Conservation (phyloP, 1,140 invertebrate genomes). For the Campodea augens region DNA sequence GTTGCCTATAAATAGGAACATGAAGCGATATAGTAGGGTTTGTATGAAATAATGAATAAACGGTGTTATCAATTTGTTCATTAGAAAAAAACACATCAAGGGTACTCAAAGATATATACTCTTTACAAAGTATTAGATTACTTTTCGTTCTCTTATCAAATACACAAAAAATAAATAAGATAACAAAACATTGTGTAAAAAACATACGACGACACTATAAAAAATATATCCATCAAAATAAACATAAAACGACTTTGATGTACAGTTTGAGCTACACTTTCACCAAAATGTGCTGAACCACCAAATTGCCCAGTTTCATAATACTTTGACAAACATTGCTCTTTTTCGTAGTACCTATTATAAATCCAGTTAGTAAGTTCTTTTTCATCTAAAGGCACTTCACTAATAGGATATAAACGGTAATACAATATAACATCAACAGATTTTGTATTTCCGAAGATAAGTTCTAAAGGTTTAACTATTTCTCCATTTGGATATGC, state of each 20-base stretch:
- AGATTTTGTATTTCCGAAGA: slow-evolving; percentile 44
- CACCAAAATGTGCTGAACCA: not conserved
- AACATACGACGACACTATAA: slow-evolving; percentile 15
- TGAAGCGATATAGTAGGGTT: no score
- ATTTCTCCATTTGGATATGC: slow-evolving; percentile 71
- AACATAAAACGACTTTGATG: slow-evolving; percentile 13
- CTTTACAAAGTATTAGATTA: no score
- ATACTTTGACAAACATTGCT: slow-evolving; percentile 22
- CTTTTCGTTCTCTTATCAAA: no score
- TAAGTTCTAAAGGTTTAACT: slow-evolving; percentile 50
- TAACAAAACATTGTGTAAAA: slow-evolving; percentile 7
- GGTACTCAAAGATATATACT: no score
- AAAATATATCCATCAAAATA: slow-evolving; percentile 14
- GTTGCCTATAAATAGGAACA: no score
- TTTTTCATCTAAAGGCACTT: slow-evolving; percentile 22
- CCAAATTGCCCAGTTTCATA: slow-evolving; percentile 23
- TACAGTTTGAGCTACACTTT: slow-evolving; percentile 3
- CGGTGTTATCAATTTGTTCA: no score
- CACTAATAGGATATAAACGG: slow-evolving; percentile 45
- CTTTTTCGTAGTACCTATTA: slow-evolving; percentile 24
- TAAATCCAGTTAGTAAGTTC: slow-evolving; percentile 23
- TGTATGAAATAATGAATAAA: no score
- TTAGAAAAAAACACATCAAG: no score
- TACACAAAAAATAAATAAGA: not conserved
- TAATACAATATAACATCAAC: slow-evolving; percentile 62